Percentiles rank a stretch among this genome's conserved stretches.
These are phyloP conservation scores for Aldrovandia affinis DNA, from an alignment of 2,797 vertebrate genomes.

Conservation along the genomic window DNA sequence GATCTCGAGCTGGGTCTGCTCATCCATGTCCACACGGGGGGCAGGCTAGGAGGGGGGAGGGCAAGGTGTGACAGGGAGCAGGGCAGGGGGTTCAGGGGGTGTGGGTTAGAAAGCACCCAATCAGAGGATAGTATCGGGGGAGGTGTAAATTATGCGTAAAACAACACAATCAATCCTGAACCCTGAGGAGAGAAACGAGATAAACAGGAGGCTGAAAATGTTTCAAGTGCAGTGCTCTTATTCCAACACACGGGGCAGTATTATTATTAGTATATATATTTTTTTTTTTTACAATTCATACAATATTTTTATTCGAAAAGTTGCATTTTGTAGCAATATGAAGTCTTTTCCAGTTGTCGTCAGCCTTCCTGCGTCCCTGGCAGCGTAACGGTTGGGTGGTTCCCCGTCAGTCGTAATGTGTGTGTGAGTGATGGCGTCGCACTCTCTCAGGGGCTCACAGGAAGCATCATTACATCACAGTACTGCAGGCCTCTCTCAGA, in stretches of 20 bases:
- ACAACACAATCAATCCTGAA: not conserved
- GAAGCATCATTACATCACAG: not conserved
- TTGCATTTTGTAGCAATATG: not conserved
- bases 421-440: not conserved
- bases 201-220: not conserved
- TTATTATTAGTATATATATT: not conserved
- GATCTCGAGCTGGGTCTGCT: constrained; percentile 90
- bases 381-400: not conserved
- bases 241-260: not conserved
- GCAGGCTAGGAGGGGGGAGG: constrained; percentile 28
- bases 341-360: not conserved
- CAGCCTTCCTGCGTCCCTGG: not conserved
- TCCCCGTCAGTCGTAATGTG: not conserved
- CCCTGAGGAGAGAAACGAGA: not conserved
- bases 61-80: constrained; percentile 52
- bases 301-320: no score
- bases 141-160: not conserved
- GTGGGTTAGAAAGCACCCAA: not conserved
- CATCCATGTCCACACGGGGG: constrained; percentile 78
- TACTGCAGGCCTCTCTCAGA: not conserved
- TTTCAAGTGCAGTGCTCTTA: not conserved
- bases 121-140: not conserved
- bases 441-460: not conserved
- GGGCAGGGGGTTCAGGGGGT: not conserved
- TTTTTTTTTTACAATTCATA: no score